Base-by-base conservation (phyloP, 2,113 vertebrate genomes). In the Himantopus leucocephalus region DNA sequence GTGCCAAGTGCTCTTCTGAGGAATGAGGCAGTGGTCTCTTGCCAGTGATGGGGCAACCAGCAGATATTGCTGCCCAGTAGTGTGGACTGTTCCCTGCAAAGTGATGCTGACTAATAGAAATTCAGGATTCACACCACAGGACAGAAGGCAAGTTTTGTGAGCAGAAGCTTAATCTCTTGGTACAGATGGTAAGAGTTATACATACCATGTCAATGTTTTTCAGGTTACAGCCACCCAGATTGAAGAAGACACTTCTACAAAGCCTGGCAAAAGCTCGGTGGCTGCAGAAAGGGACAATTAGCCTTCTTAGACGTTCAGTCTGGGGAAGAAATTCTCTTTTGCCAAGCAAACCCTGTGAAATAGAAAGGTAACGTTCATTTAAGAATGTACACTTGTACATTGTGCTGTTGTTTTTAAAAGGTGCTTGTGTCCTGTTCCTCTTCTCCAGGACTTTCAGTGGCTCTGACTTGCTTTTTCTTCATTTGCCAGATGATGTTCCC, bases 161-260 rank as follows among this genome's bases (percentile, higher is more conserved):
- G 30, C 15, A 64, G 39, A 64, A 82, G 6, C 20, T 48, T 59
- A 45, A 94, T 76, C 10, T 72, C 8, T 24, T 6, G 16, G 20
- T 29, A 48, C 19, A 70, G 16, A 11, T 70, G 30, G 8, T 20
- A 39, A 35, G 30, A 89, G 6, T 34, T 32, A 29, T n/a, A 95
- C 91, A 2, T 98, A 99, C 98, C 98, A 98, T 96, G 87, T 99
- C 98, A 48, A 99, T 98, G 93, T 99, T 99, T 72, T 97, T 97
- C 94, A 98, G 97, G 47, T 99, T 98, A 43, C 98, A 99, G 87
- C 98, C 98, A 9, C 98, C 98, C 22, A 99, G 96, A 59, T 98
- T 23, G 41, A 99, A 99, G 96, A 99, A 98, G 32, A 99, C 4
- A 81, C 98, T 99, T 66, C 98, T 98, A 84, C 98, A 99, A 73